phyloP scores from a whole-genome alignment of 2,797 vertebrate species.

The Lepus oiostolus region DNA sequence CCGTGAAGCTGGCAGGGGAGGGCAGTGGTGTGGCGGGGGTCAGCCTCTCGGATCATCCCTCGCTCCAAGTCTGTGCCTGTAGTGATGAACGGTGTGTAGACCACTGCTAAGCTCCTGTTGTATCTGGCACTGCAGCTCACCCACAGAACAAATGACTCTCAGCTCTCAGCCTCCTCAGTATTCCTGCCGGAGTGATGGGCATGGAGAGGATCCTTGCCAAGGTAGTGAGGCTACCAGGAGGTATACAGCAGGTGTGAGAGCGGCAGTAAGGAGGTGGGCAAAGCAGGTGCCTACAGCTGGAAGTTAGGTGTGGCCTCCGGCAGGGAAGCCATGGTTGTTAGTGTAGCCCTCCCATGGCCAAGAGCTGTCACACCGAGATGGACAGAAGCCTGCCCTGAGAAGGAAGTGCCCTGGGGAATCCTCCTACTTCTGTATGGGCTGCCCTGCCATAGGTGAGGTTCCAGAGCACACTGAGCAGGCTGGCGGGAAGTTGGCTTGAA shows the following conservation, averaged over 20 bases:
- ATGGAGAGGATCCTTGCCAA: neutral
- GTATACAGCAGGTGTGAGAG: neutral
- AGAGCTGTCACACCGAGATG: neutral
- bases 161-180: neutral
- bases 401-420: neutral
- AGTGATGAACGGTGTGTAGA: neutral
- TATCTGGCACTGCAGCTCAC: neutral
- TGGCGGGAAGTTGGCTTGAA: neutral
- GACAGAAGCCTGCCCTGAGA: neutral
- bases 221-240: neutral
- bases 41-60: neutral
- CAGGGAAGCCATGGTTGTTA: neutral
- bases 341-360: neutral
- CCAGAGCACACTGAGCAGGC: neutral
- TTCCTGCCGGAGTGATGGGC: neutral
- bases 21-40: accelerated
- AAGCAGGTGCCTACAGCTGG: neutral
- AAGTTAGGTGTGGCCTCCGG: neutral
- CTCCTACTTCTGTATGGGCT: neutral
- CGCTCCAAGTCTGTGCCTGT: neutral
- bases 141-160: neutral
- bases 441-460: neutral
- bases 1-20: neutral
- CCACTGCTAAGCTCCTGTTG: neutral
- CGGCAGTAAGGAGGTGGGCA: neutral